phyloP scores from a whole-genome alignment of 2,113 vertebrate genomes.

The Galeopterus variegatus region DNA sequence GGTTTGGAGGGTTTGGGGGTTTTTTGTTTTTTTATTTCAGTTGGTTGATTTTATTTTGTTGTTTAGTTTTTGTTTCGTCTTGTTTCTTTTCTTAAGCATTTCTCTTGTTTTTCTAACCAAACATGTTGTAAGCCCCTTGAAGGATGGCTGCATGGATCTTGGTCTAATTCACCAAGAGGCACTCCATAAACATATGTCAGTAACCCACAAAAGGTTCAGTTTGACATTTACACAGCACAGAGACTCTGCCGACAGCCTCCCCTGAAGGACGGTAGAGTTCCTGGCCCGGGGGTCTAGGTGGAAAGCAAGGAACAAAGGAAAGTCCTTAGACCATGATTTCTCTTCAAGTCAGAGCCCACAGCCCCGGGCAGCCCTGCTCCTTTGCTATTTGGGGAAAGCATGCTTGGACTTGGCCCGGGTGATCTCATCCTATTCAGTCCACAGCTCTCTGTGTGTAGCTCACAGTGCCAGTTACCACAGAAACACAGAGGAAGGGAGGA shows the following conservation, averaged over 20 bases:
- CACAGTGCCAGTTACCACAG: not conserved
- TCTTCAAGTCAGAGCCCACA: constrained; percentile 7
- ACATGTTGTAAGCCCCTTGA: constrained; percentile 18
- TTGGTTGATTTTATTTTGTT: not conserved
- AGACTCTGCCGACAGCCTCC: not conserved
- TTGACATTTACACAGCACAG: not conserved
- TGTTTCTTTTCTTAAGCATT: not conserved
- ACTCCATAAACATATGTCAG: not conserved
- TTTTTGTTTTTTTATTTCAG: not conserved
- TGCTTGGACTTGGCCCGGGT: not conserved
- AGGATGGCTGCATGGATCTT: not conserved
- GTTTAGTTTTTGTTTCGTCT: not conserved
- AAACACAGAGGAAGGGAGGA: not conserved
- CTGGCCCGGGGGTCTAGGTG: not conserved
- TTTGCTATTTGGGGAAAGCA: not conserved
- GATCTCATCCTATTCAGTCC: not conserved
- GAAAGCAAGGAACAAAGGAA: not conserved
- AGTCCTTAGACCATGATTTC: not conserved
- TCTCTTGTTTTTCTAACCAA: constrained; percentile 49
- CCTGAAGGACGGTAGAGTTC: not conserved
- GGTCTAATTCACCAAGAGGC: not conserved
- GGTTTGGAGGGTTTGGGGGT: not conserved
- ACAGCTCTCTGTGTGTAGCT: not conserved
- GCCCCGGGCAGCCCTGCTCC: not conserved
- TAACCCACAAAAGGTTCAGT: not conserved